Evolutionary conservation across 2,888 invertebrate genomes (phyloP).

Genomic region (Netelia inedita): DNA sequence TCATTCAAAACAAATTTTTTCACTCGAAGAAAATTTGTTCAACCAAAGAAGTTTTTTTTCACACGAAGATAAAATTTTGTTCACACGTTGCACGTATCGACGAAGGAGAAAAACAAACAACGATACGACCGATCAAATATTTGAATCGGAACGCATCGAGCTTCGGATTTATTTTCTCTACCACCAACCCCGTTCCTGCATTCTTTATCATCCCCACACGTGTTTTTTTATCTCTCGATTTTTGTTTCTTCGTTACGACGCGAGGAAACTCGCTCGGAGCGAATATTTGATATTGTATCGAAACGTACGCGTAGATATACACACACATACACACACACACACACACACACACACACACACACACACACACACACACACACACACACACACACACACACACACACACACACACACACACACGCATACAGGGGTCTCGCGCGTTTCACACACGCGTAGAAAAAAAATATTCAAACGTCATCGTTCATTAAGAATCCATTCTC

Average conservation of each 20-base stretch:
- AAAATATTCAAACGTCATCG: conserved; percentile 71
- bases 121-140: not conserved
- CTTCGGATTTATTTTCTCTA: conserved; percentile 5
- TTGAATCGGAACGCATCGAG: not conserved
- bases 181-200: not conserved
- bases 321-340: not conserved
- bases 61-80: no score
- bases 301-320: not conserved
- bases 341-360: not conserved
- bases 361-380: not conserved
- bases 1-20: conserved; percentile 30
- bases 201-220: no score
- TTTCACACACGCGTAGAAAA: conserved; percentile 16
- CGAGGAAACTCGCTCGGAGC: not conserved
- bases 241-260: not conserved
- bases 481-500: conserved; percentile 73
- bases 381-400: not conserved
- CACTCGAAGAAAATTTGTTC: not conserved
- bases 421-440: not conserved
- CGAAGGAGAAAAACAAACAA: not conserved
- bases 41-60: not conserved
- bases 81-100: not conserved
- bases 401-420: not conserved
- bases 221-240: conserved; percentile 12
- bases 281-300: conserved; percentile 5